Base-by-base conservation (phyloP, 2,888 invertebrate species). In the Drosophila putrida region DNA sequence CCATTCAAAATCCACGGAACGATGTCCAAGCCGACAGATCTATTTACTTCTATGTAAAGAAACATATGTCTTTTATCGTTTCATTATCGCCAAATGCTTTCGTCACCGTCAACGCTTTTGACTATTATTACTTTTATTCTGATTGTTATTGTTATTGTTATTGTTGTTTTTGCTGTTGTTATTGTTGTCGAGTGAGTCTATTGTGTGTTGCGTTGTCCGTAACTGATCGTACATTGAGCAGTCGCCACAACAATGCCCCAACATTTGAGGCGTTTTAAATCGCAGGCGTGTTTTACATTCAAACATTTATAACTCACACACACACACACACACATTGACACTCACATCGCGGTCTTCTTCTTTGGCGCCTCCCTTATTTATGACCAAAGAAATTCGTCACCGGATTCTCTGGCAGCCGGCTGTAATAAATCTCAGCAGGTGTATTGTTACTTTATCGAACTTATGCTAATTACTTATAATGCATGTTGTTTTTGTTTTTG, bases 81-180 rank as follows among this genome's bases (percentile, higher is more conserved):
- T 71, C 82, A 82, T 87, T 83, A 87, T 87, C 82, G 75, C 69
- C 44, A 66, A 85, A 80, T 62, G 88, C 80, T 88, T 82, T 88
- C 86, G 88, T 84, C 88, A 78, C 80, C 78, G 79, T 63, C 64
- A 58, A 47, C 65, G 78, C 75, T 68, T 61, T 64, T 46, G 28
- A 62, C 69, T 75, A 72, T 50, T 70, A 75, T 64, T 74, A 72
- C 73, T 66, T 60, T 59, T 53, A 28, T 44, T 58, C 4, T 28
- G 28, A 13, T 51, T 54, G 44, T 47, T 53, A 20, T 61, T 43
- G 55, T 47, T 60, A 38, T 11, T 39, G 28, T 31, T 59, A 9
- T 51, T 69, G 54, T 65, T 72, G 31, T 31, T 31, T 5, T 31
- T 31, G 59, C 57, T 65, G 47, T 55, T 59, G 49, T 53, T 44